phyloP scores from a whole-genome alignment of 2,797 vertebrate genomes.

The Cichlasoma orientale region DNA sequence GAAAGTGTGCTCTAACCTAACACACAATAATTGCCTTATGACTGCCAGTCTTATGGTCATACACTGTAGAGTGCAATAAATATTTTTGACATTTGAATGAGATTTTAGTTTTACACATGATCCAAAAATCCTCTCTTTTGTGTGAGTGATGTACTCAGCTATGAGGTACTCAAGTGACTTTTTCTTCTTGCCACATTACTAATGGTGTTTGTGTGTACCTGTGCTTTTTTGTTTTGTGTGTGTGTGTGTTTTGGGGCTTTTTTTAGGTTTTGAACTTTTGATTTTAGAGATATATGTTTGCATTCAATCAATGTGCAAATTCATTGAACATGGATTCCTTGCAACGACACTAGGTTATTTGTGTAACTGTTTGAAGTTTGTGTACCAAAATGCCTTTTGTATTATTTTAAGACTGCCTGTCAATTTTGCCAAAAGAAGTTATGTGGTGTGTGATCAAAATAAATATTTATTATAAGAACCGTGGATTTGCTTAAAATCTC shows the following conservation, averaged over 20 bases:
- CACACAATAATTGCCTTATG: slow-evolving; percentile 16
- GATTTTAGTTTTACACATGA: slow-evolving; percentile 12
- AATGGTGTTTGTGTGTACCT: slow-evolving; percentile 6
- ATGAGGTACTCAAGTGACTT: slow-evolving; percentile 15
- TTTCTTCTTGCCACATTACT: slow-evolving; percentile 4
- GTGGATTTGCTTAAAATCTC: background rate
- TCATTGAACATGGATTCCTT: background rate
- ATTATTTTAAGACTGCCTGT: slow-evolving; percentile 33
- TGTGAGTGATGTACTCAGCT: slow-evolving; percentile 1
- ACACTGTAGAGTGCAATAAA: slow-evolving; percentile 11
- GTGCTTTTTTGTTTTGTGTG: background rate
- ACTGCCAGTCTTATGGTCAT: slow-evolving; percentile 20
- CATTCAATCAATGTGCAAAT: background rate
- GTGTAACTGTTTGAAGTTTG: slow-evolving; percentile 20
- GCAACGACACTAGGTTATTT: slow-evolving; percentile 17
- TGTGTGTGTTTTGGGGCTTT: background rate
- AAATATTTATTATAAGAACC: slow-evolving; percentile 61
- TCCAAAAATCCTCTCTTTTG: background rate
- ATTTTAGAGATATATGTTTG: slow-evolving; percentile 4
- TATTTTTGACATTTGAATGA: slow-evolving; percentile 24
- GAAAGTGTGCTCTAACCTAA: slow-evolving; percentile 27
- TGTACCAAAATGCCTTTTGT: slow-evolving; percentile 47
- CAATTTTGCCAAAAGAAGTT: slow-evolving; percentile 44
- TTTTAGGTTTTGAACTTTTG: background rate
- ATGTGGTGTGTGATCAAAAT: slow-evolving; percentile 43